These are phyloP conservation scores for Drosophila lacertosa DNA, from an alignment of 1,140 invertebrate genomes.

Conservation along the genomic window DNA sequence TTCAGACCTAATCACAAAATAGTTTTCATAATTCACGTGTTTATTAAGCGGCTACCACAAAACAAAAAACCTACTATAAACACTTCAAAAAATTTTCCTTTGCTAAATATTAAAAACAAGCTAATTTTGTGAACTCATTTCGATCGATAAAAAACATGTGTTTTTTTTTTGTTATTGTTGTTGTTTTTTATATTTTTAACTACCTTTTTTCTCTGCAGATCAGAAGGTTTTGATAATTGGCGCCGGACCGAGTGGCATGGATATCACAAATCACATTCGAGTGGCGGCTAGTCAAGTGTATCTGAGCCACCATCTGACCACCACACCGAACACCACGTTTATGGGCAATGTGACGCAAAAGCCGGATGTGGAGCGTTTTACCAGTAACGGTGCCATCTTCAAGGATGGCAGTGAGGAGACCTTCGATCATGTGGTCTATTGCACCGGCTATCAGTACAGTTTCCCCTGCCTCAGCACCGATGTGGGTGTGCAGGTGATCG, in stretches of 20 bases:
- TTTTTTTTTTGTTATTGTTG: neutral
- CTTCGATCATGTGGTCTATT: conserved; percentile 90
- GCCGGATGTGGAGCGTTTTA: conserved; percentile 86
- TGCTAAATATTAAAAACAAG: neutral
- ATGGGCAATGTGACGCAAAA: conserved; percentile 88
- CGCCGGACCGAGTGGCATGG: conserved; percentile 94
- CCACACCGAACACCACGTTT: conserved; percentile 87
- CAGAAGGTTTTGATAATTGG: conserved; percentile 90
- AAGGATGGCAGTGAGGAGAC: conserved; percentile 86
- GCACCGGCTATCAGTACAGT: conserved; percentile 93
- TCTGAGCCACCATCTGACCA: conserved; percentile 88
- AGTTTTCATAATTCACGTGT: conserved; percentile 39
- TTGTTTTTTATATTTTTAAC: neutral
- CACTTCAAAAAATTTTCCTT: neutral
- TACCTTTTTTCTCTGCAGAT: conserved; percentile 32
- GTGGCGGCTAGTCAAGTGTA: conserved; percentile 87
- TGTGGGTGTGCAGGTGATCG: conserved; percentile 89
- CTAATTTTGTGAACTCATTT: neutral
- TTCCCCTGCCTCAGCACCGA: conserved; percentile 91
- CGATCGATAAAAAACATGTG: neutral
- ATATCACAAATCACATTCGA: conserved; percentile 92
- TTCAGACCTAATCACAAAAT: conserved; percentile 23
- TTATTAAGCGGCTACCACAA: conserved; percentile 21
- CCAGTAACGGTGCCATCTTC: conserved; percentile 86
- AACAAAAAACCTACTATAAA: neutral